Percentiles rank a stretch among this genome's conserved stretches.
Conservation (phyloP, 2,888 invertebrate species). For the Siphonodentalium dalli region DNA sequence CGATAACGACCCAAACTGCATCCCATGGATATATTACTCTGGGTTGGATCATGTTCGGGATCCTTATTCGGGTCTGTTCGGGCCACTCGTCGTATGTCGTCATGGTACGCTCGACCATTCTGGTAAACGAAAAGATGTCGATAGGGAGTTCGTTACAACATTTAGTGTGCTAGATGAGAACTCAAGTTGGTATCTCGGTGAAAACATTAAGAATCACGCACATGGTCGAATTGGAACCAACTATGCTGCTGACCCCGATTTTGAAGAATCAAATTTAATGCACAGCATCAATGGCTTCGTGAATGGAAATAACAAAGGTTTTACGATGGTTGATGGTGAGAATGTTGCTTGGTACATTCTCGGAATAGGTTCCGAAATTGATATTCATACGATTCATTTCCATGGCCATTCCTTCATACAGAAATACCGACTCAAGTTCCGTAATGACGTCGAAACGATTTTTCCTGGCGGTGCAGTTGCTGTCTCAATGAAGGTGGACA, state of each 20-base stretch:
- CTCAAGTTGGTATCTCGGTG: slow-evolving; percentile 44
- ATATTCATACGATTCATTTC: slow-evolving; percentile 39
- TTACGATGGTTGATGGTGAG: slow-evolving; percentile 31
- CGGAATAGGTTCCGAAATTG: slow-evolving; percentile 34
- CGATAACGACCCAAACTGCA: slow-evolving; percentile 39
- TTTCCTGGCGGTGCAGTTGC: slow-evolving; percentile 36
- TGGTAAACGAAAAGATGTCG: slow-evolving; percentile 33
- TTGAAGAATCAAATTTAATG: slow-evolving; percentile 37
- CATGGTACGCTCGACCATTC: slow-evolving; percentile 25
- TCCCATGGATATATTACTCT: slow-evolving; percentile 45
- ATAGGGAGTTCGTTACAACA: slow-evolving; percentile 45
- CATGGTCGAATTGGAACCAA: too few relatives aligned
- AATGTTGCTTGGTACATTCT: slow-evolving; percentile 43
- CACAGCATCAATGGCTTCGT: slow-evolving; percentile 40
- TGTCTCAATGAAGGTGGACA: slow-evolving; percentile 37
- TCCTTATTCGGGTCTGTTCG: slow-evolving; percentile 39
- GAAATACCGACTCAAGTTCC: slow-evolving; percentile 19
- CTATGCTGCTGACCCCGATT: slow-evolving; percentile 9
- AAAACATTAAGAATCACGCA: too few relatives aligned
- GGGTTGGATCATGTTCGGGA: slow-evolving; percentile 39
- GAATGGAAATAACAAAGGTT: slow-evolving; percentile 35
- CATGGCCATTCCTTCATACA: slow-evolving; percentile 38
- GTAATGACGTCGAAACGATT: slow-evolving; percentile 36
- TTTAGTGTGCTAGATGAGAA: slow-evolving; percentile 51
- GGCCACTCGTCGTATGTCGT: slow-evolving; percentile 39